Evolutionary conservation across 1,140 invertebrate genomes (phyloP), one percentile per base, ranked within the genome.

Genomic region (Conopomorpha cramerella): DNA sequence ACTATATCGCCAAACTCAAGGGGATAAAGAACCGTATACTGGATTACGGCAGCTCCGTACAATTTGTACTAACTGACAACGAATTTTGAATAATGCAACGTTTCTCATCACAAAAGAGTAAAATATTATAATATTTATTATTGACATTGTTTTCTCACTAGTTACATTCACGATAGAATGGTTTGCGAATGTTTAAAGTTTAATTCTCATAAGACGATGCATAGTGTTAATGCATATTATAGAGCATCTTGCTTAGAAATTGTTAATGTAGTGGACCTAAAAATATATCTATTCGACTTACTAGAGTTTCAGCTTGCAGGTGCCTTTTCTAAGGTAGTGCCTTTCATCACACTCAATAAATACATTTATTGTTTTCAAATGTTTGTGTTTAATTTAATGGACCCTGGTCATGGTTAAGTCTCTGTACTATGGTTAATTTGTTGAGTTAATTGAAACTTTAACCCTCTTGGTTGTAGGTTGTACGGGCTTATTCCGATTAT

Each of bases 1-100:
- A 72, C 34, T 72, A 64, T 45, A 68, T 77, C 15, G 56, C 58
- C 13, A 72, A 73, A 35, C 55, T 79, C 31, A 62, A 66, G 44
- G 56, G 61, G 2, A 47, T 77, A 41, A 64, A 66, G 48, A 52
- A 68, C 30, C 38, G 57, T 17, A 61, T 79, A 30, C 50, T 77
- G 10, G 43, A 59, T 36, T 74, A 73, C 60, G 55, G 61, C 30
- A 76, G 72, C 44, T 66, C 65, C 11, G 47, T 51, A 7, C 58
- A 73, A 27, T 76, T 74, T 45, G 71, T 78, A 19, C 61, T 74
- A 23, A 64, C 63, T 15, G 59, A 70, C 67, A 63, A 60, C 65
- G 66, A 72, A 58, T 47, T 57, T 38, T 72, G 49, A 61, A 34
- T 23, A n/a, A 3, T 19, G 19, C 3, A 6, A 11, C 3, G 8